Base-by-base conservation (phyloP, 1,140 invertebrate species). In the Macrosteles quadrilineatus region DNA sequence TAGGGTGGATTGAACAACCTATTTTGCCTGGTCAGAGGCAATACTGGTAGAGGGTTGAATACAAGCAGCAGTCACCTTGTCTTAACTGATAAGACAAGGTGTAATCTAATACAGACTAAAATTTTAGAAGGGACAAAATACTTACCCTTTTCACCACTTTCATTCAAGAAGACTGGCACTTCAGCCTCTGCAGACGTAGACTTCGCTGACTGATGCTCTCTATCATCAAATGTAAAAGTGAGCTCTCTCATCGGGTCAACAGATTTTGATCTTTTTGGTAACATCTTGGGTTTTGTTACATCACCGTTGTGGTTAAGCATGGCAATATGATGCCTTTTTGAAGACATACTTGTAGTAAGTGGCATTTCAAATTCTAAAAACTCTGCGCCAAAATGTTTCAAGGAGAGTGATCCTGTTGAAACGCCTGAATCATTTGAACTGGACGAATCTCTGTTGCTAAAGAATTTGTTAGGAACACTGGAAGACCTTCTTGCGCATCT, bases 401-500 rank as follows among this genome's bases (percentile, higher is more conserved):
- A 17, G 25, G 47, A 75, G 85, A 89, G 77, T 1, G 88, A 90
- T 36, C 88, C 88, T 6, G 87, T 89, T 0, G 89, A 91, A 0
- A 94, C 91, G 11, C 91, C 92, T 0, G 91, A 93, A 80, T 94
- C 92, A 75, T 92, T 93, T 21, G 91, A 93, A 77, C 91, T 92
- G 2, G 91, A 91, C 0, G 91, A 93, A 75, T 92, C 91, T 59
- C 91, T 81, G 76, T 94, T 93, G 67, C 50, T 45, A 4, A 32
- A 47, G 32, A 88, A 84, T 79, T 91, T 91, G 53, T 90, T 91
- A 25, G 91, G 91, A 23, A 92, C 91, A 72, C 90, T 91, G 0
- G 90, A 92, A 0, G 91, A 92, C 65, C 91, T 81, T 71, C 91
- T 85, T 19, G 90, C 67, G 1, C 31, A 19, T 53, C 19, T 53